Percentiles rank a stretch among this genome's conserved stretches.
Evolutionary conservation across 2,888 invertebrate genomes (phyloP).

Genomic region (Cotesia congregata): DNA sequence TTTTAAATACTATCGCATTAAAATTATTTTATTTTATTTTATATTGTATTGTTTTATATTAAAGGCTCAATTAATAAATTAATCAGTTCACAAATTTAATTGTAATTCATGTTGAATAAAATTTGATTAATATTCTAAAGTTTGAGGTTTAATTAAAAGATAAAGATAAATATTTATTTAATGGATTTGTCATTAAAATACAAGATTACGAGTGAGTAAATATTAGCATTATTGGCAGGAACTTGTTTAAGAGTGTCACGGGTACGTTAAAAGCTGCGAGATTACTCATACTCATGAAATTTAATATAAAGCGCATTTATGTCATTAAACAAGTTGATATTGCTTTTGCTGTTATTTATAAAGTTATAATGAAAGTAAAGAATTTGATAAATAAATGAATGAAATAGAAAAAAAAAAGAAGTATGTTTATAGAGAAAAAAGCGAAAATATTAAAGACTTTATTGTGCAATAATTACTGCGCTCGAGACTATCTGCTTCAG

Average conservation of each 20-base stretch:
- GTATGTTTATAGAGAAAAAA: background rate
- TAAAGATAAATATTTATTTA: no score
- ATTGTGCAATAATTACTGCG: background rate
- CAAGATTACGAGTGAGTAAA: background rate
- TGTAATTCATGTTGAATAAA: no score
- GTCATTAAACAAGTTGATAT: no score
- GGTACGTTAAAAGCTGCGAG: background rate
- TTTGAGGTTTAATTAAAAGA: no score
- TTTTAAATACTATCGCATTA: background rate
- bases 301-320: no score
- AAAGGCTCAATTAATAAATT: no score
- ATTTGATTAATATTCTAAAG: no score
- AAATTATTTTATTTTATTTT: background rate
- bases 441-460: background rate
- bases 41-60: no score
- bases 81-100: no score
- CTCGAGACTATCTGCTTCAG: background rate
- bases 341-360: background rate
- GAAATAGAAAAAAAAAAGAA: background rate
- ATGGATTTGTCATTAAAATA: no score
- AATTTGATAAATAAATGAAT: background rate
- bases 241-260: background rate
- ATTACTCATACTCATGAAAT: background rate
- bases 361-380: background rate
- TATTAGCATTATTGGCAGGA: conserved; percentile 15